Base-by-base conservation (phyloP, 2,888 invertebrate genomes). In the Ellobium chinense region DNA sequence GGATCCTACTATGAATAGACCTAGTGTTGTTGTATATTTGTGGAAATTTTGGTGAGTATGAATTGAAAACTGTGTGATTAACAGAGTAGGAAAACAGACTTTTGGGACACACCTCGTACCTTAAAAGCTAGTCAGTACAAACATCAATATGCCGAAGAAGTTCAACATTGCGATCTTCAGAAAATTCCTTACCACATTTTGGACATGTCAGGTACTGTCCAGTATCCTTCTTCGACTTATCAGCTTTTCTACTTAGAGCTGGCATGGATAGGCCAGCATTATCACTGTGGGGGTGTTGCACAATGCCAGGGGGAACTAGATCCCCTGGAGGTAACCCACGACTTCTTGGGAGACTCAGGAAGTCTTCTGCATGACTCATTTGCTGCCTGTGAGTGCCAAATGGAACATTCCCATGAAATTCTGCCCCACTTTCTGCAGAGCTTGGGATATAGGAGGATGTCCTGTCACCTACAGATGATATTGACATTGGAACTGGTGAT, bases 91-190 rank as follows among this genome's bases (percentile, higher is more conserved):
- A n/a, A n/a, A n/a, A n/a, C n/a, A n/a, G n/a, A n/a, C n/a, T n/a
- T n/a, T n/a, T n/a, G n/a, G n/a, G n/a, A n/a, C n/a, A n/a, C n/a
- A n/a, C n/a, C n/a, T n/a, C n/a, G n/a, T n/a, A n/a, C n/a, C n/a
- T n/a, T n/a, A n/a, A n/a, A n/a, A n/a, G 21, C 24, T 78, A 78
- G n/a, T 78, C 78, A 70, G 29, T 39, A 82, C 90, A 91, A 2
- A 79, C 62, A 36, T 91, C 89, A 79, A 91, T 87, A 82, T 91
- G 90, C 56, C 87, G 88, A 21, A 89, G 62, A 39, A 90, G 80
- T 68, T 88, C 88, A 7, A 81, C 81, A 56, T 89, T 88, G 62
- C 87, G 82, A 18, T 85, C 86, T 21, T 85, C 82, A 2, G 82
- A 81, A 84, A 87, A 91, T 58, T 86, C 87, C 63, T 87, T 86